phyloP scores from a whole-genome alignment of 2,888 invertebrate species.

The Tachystola acroxantha region DNA sequence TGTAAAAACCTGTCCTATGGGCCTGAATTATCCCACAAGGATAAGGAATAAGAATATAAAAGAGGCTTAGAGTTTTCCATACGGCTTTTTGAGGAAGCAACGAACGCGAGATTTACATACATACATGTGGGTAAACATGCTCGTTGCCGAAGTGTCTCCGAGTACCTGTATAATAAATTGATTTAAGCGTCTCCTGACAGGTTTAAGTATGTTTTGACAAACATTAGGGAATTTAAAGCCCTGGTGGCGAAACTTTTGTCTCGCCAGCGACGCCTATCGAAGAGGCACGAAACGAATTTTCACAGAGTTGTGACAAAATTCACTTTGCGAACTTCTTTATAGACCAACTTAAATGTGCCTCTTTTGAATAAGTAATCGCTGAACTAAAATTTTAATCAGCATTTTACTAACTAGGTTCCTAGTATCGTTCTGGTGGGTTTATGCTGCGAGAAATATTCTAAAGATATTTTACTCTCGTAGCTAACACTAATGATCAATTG shows the following conservation, averaged over 20 bases:
- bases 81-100: constrained; percentile 64
- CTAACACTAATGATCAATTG: constrained; percentile 10
- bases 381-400: constrained; percentile 8
- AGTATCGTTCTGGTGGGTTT: too few species aligned
- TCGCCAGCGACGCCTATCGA: constrained; percentile 31
- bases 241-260: constrained; percentile 59
- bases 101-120: constrained; percentile 68
- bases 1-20: constrained; percentile 74
- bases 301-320: constrained; percentile 36
- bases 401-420: neutral
- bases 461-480: neutral
- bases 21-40: constrained; percentile 72
- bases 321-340: constrained; percentile 28
- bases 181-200: constrained; percentile 73
- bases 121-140: constrained; percentile 59
- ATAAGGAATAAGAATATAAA: constrained; percentile 74
- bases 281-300: constrained; percentile 42
- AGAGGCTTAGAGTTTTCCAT: constrained; percentile 71
- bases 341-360: constrained; percentile 23
- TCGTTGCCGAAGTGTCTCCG: constrained; percentile 55
- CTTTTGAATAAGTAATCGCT: constrained; percentile 27
- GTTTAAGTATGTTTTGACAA: constrained; percentile 72
- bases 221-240: constrained; percentile 69
- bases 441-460: too few species aligned
- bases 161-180: constrained; percentile 74